Percentiles rank a stretch among this genome's conserved stretches.
phyloP scores from a whole-genome alignment of 2,113 vertebrate species.

The Amphiprion ocellaris region DNA sequence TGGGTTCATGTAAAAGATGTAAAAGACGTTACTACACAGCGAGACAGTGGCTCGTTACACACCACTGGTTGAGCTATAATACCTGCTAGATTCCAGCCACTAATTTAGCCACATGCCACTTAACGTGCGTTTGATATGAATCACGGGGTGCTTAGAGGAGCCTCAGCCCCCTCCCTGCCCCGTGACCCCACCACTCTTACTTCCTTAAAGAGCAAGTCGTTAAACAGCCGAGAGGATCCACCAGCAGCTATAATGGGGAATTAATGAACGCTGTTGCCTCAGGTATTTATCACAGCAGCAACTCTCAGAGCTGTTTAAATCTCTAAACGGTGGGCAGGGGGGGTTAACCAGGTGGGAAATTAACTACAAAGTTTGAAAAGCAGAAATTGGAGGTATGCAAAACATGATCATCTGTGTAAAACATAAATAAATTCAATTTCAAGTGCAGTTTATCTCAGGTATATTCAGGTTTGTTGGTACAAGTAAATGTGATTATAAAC shows the following conservation, averaged over 20 bases:
- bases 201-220: slow-evolving; percentile 67
- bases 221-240: slow-evolving; percentile 74
- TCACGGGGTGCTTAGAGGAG: slow-evolving; percentile 66
- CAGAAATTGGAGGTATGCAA: slow-evolving; percentile 19
- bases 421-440: background rate
- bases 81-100: slow-evolving; percentile 71
- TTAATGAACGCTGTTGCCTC: slow-evolving; percentile 67
- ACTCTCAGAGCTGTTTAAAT: slow-evolving; percentile 41
- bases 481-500: background rate
- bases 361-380: slow-evolving; percentile 45
- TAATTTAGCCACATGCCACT: slow-evolving; percentile 76
- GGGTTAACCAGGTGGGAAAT: slow-evolving; percentile 46
- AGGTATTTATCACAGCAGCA: slow-evolving; percentile 75
- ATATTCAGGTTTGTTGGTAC: background rate
- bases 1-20: slow-evolving; percentile 72
- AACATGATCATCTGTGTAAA: slow-evolving; percentile 22
- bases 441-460: slow-evolving; percentile 2
- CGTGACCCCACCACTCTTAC: slow-evolving; percentile 62
- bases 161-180: slow-evolving; percentile 12
- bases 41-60: slow-evolving; percentile 70
- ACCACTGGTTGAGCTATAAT: slow-evolving; percentile 61
- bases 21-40: slow-evolving; percentile 60
- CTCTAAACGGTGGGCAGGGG: slow-evolving; percentile 40
- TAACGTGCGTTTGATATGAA: slow-evolving; percentile 73
- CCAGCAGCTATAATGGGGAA: slow-evolving; percentile 63